These are phyloP conservation scores for Lepeophtheirus nordmannii DNA, from an alignment of 2,888 invertebrate species.

Conservation along the genomic window DNA sequence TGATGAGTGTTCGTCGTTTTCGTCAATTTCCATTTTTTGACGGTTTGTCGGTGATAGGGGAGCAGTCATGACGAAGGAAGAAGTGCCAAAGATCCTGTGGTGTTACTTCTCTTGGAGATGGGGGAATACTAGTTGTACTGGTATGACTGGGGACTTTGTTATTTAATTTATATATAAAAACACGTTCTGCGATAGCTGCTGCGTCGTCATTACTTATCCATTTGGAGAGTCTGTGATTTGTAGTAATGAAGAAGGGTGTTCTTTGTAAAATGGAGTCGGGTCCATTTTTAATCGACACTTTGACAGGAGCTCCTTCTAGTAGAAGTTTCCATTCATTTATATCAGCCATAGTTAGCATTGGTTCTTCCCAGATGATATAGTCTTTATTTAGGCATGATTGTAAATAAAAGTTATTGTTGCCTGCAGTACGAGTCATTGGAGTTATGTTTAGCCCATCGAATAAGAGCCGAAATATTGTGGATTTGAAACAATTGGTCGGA, in stretches of 20 bases:
- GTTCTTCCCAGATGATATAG: neutral
- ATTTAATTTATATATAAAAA: neutral
- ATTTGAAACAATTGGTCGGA: conserved; percentile 1
- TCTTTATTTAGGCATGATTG: neutral
- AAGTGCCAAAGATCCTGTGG: neutral
- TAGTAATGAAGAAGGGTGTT: conserved; percentile 2
- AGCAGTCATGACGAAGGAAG: neutral
- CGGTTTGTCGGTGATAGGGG: neutral
- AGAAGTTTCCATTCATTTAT: neutral
- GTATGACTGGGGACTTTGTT: neutral
- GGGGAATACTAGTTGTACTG: neutral
- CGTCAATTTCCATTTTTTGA: neutral
- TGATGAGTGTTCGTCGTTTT: neutral
- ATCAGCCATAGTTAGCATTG: neutral
- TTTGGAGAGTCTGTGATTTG: neutral
- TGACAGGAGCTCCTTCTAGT: conserved; percentile 1
- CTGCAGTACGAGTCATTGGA: neutral
- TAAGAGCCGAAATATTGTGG: neutral
- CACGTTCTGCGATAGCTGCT: neutral
- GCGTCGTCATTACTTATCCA: neutral
- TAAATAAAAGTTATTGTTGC: neutral
- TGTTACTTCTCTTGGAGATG: neutral
- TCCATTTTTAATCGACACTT: neutral
- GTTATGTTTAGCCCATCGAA: neutral
- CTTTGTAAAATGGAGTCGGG: neutral